phyloP scores from a whole-genome alignment of 1,140 invertebrate species.

The Cyrtorhinus lividipennis region DNA sequence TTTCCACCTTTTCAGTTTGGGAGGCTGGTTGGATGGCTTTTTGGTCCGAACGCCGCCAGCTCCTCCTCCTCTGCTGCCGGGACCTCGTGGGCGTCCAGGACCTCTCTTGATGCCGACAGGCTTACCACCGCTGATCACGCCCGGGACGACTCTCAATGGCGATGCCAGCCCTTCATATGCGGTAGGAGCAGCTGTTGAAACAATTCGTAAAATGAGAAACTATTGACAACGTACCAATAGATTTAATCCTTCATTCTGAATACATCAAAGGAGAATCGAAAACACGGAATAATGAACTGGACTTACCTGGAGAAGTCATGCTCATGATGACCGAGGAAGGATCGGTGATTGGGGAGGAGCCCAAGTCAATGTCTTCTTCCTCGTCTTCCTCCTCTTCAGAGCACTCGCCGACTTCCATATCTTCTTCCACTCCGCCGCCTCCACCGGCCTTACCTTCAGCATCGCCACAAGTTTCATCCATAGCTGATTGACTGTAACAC shows the following conservation, averaged over 20 bases:
- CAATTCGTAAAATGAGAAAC: neutral
- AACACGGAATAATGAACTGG: too few relatives aligned
- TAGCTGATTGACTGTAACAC: conserved; percentile 1
- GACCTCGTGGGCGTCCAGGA: conserved; percentile 27
- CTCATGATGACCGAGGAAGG: conserved; percentile 20
- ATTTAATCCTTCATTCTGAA: too few relatives aligned
- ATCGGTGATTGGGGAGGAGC: conserved; percentile 20
- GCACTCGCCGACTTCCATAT: conserved; percentile 32
- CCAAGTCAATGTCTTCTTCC: conserved; percentile 23
- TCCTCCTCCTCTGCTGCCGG: conserved; percentile 27
- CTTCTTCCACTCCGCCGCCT: conserved; percentile 28
- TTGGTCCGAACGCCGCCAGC: neutral
- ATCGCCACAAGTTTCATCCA: conserved; percentile 19
- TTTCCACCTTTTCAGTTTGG: conserved; percentile 28
- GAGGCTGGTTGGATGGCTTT: conserved; percentile 13
- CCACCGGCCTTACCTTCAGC: conserved; percentile 15
- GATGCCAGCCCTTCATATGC: conserved; percentile 25
- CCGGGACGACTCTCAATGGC: conserved; percentile 20
- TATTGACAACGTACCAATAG: neutral
- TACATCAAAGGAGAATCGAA: too few relatives aligned
- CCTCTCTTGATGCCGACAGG: conserved; percentile 28
- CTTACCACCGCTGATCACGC: conserved; percentile 23
- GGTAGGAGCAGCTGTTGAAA: neutral
- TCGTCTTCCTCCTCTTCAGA: conserved; percentile 28
- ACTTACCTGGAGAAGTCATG: conserved; percentile 21